phyloP scores from a whole-genome alignment of 2,113 vertebrate genomes.

The Corapipo altera region DNA sequence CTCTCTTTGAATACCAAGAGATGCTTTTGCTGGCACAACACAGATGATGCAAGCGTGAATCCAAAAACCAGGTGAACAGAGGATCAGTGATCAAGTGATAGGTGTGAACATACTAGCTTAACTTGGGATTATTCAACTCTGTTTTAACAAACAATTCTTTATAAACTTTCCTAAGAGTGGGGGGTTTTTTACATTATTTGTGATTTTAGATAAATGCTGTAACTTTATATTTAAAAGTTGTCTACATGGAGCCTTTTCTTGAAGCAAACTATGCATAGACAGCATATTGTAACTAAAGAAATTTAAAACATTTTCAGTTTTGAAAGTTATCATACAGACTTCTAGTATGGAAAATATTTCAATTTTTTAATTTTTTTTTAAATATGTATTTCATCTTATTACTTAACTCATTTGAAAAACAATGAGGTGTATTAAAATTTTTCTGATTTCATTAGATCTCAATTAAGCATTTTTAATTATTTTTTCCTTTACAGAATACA shows the following conservation, averaged over 20 bases:
- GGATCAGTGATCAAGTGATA: neutral
- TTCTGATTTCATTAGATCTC: neutral
- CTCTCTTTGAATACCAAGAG: neutral
- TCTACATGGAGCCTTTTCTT: neutral
- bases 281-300: neutral
- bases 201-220: neutral
- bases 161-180: neutral
- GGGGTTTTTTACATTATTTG: neutral
- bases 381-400: neutral
- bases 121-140: neutral
- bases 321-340: neutral
- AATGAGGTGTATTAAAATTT: neutral
- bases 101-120: neutral
- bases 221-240: neutral
- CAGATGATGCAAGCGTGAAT: fast-evolving
- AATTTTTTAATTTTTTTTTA: neutral
- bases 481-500: neutral
- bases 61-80: neutral
- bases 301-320: neutral
- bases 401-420: neutral
- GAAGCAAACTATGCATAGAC: neutral
- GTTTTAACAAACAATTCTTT: neutral
- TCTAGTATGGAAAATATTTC: neutral
- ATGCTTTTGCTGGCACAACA: neutral
- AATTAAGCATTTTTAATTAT: neutral